Conservation (phyloP, 2,113 vertebrate species). For the Paraplagusia blochii region DNA sequence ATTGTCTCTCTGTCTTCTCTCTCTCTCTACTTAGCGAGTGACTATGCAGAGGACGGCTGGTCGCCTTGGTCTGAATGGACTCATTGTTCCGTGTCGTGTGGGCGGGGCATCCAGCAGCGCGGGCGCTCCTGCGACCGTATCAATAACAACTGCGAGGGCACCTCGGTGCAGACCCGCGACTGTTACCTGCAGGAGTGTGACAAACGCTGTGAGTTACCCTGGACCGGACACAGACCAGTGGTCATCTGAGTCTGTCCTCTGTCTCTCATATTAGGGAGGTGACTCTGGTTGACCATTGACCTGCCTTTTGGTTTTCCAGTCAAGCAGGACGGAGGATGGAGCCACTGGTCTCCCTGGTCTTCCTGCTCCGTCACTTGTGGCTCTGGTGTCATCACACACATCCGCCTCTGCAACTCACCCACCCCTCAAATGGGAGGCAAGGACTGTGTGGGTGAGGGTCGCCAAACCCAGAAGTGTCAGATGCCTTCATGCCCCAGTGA, state of each 20-base stretch:
- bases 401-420: constrained; percentile 98
- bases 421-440: constrained; percentile 94
- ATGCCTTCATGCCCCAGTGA: constrained; percentile 91
- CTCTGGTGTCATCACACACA: constrained; percentile 90
- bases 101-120: constrained; percentile 95
- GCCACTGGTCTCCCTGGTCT: constrained; percentile 99
- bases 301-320: constrained; percentile 70
- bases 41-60: constrained; percentile 95
- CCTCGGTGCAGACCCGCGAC: constrained; percentile 98
- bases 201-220: constrained; percentile 89
- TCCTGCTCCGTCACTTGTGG: constrained; percentile 96
- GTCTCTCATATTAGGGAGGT: no score
- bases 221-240: neutral
- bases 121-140: constrained; percentile 97
- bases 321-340: constrained; percentile 97
- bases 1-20: constrained; percentile 64
- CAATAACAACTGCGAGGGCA: constrained; percentile 95
- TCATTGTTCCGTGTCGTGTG: constrained; percentile 94
- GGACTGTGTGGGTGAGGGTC: constrained; percentile 87
- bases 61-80: constrained; percentile 99
- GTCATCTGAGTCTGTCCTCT: no score
- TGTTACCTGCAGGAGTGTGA: constrained; percentile 97
- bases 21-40: constrained; percentile 80
- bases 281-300: constrained; percentile 20
- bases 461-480: constrained; percentile 89